Evolutionary conservation across 2,888 invertebrate species (phyloP).

Genomic region (Steinernema hermaphroditum): DNA sequence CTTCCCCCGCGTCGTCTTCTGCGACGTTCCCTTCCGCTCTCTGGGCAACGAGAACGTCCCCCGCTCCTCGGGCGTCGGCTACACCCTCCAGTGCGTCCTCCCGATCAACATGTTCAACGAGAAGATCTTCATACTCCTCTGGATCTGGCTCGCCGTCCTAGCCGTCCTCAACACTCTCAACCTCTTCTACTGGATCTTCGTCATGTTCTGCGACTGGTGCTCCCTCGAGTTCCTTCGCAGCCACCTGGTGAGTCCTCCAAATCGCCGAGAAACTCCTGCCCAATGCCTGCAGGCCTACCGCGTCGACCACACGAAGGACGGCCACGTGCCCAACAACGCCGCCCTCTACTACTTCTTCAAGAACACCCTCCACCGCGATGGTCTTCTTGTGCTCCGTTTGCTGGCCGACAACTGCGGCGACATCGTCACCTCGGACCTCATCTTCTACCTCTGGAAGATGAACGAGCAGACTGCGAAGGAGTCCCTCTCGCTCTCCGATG

Average conservation of each 20-base stretch:
- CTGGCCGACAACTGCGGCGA: constrained; percentile 39
- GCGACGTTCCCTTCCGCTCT: constrained; percentile 53
- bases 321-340: background rate
- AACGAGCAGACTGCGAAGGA: background rate
- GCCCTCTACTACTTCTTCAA: constrained; percentile 33
- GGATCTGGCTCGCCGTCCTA: constrained; percentile 63
- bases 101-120: constrained; percentile 65
- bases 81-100: constrained; percentile 64
- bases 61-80: constrained; percentile 37
- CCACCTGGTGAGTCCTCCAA: constrained; percentile 36
- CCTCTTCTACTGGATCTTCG: constrained; percentile 49
- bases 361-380: constrained; percentile 35
- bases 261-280: background rate
- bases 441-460: constrained; percentile 25
- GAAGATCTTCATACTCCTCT: constrained; percentile 65
- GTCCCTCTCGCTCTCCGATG: background rate
- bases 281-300: background rate
- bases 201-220: background rate
- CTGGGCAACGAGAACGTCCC: constrained; percentile 48
- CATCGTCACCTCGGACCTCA: constrained; percentile 33
- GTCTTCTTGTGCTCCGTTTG: constrained; percentile 41
- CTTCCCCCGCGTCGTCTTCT: constrained; percentile 44
- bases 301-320: background rate
- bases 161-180: constrained; percentile 49
- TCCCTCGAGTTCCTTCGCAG: constrained; percentile 30